Percentiles rank a stretch among this genome's conserved stretches.
phyloP scores from a whole-genome alignment of 2,113 vertebrate genomes.

The Neofelis nebulosa region DNA sequence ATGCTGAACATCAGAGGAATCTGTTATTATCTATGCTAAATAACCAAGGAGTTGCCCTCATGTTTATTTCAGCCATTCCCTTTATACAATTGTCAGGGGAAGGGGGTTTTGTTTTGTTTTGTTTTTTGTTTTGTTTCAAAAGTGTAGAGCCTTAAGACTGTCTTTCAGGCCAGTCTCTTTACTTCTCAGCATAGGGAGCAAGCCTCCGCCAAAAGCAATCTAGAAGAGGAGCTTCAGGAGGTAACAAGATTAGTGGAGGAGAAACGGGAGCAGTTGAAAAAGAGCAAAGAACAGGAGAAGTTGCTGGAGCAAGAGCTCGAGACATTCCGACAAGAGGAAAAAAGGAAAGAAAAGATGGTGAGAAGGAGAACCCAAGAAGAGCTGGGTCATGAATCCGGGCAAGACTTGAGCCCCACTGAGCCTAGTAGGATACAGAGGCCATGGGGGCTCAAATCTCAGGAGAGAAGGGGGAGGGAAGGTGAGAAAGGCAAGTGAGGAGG shows the following conservation, averaged over 20 bases:
- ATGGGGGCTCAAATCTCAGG: not conserved
- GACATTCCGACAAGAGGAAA: slow-evolving; percentile 55
- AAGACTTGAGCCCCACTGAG: not conserved
- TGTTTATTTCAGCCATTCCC: not conserved
- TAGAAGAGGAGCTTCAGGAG: slow-evolving; percentile 75
- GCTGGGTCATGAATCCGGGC: not conserved
- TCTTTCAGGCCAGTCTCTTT: not conserved
- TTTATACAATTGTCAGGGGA: not conserved
- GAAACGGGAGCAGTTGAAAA: slow-evolving; percentile 69
- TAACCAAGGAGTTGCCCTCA: not conserved
- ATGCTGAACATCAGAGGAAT: not conserved
- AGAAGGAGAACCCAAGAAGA: slow-evolving; percentile 6
- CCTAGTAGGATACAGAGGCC: not conserved
- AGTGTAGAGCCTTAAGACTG: not conserved
- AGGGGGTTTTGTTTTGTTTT: not conserved
- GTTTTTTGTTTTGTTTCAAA: not conserved
- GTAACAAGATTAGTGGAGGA: slow-evolving; percentile 65
- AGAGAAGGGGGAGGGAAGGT: not conserved
- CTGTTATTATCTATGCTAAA: not conserved
- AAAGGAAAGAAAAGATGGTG: slow-evolving; percentile 73
- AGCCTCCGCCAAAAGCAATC: not conserved
- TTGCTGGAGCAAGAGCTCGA: slow-evolving; percentile 70
- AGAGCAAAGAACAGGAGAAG: slow-evolving; percentile 55
- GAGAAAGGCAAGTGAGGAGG: accelerated
- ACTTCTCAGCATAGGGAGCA: slow-evolving; percentile 76